Conservation (phyloP, 1,140 invertebrate species). For the Habropoda laboriosa region DNA sequence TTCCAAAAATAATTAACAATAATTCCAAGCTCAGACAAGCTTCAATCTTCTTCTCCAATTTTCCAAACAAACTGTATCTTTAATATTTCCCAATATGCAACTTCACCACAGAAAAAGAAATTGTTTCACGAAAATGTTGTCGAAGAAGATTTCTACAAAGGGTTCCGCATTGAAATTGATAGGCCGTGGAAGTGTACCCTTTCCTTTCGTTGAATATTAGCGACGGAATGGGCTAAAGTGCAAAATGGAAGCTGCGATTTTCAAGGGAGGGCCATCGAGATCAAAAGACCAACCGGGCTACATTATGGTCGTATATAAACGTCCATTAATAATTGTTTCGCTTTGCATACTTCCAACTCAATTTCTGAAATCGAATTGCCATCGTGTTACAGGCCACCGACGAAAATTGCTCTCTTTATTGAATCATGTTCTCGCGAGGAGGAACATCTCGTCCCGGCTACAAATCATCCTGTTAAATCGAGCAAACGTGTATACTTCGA, state of each 20-base stretch:
- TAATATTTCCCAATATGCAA: no score
- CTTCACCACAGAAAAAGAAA: no score
- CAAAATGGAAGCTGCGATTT: neutral
- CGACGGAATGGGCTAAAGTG: neutral
- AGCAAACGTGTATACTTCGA: neutral
- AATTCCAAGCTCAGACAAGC: no score
- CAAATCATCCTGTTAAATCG: neutral
- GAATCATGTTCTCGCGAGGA: neutral
- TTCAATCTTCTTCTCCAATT: no score
- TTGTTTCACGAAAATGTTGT: neutral
- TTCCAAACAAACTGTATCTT: no score
- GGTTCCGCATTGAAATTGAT: neutral
- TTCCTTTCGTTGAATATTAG: neutral
- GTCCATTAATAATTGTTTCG: slow-evolving; percentile 52
- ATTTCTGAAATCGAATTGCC: slow-evolving; percentile 60
- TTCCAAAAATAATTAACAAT: no score
- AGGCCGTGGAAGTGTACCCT: no score
- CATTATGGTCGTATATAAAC: slow-evolving; percentile 59
- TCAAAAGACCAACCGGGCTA: slow-evolving; percentile 64
- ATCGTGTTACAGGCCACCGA: neutral
- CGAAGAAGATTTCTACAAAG: neutral
- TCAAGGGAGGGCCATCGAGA: slow-evolving; percentile 48
- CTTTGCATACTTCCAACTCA: slow-evolving; percentile 39
- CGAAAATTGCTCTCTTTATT: neutral
- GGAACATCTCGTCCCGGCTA: neutral